phyloP scores from a whole-genome alignment of 92 coral and sea anemone species.

The Isaurus tuberculatus region DNA sequence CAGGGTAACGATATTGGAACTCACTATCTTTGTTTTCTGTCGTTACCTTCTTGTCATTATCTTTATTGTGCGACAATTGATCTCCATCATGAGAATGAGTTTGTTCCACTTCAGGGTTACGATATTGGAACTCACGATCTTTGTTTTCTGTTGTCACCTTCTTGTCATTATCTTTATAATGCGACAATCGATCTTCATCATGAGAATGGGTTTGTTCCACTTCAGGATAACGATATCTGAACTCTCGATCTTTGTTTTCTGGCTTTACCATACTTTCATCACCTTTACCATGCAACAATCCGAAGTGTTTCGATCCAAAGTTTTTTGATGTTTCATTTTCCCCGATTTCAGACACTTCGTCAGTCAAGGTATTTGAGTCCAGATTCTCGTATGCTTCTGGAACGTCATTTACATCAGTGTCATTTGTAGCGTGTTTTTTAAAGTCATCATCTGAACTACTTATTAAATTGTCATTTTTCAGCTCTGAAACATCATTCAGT shows the following conservation, averaged over 20 bases:
- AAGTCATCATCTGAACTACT: not conserved
- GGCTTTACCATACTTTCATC: no score
- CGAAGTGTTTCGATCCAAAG: not conserved
- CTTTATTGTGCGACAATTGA: no score
- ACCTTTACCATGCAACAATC: no score
- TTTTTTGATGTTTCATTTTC: not conserved
- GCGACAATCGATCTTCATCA: no score
- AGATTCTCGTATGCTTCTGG: constrained; percentile 19
- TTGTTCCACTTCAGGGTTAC: constrained; percentile 3
- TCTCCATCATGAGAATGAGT: no score
- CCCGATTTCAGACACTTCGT: constrained; percentile 6
- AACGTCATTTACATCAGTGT: constrained; percentile 7
- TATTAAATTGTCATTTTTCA: not conserved
- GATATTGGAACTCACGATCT: not conserved
- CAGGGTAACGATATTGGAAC: no score
- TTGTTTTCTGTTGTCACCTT: no score
- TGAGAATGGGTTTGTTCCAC: not conserved
- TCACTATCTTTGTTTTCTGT: no score
- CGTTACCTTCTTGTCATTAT: no score
- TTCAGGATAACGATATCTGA: constrained; percentile 14
- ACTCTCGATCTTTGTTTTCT: not conserved
- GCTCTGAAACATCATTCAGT: not conserved
- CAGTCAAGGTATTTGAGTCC: not conserved
- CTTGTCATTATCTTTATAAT: no score
- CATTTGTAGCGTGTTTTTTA: not conserved